phyloP scores from a whole-genome alignment of 1,140 invertebrate genomes.

The Drosophila novamexicana region DNA sequence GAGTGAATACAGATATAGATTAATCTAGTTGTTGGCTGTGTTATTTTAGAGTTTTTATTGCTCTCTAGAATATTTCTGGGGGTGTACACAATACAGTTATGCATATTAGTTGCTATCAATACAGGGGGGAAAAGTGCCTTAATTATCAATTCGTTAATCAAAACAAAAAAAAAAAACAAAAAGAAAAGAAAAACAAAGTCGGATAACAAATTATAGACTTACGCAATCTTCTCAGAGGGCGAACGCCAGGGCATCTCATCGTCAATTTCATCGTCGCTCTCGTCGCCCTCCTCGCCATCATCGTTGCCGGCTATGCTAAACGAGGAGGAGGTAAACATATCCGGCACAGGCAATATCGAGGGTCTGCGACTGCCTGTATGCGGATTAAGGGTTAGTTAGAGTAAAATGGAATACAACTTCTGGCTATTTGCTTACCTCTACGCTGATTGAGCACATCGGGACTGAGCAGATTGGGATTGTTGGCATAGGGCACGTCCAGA shows the following conservation, averaged over 20 bases:
- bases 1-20: slow-evolving; percentile 6
- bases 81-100: slow-evolving; percentile 44
- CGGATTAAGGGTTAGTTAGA: background rate
- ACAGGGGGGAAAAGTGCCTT: slow-evolving; percentile 54
- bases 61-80: slow-evolving; percentile 14
- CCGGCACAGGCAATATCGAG: slow-evolving; percentile 94
- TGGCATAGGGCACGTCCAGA: slow-evolving; percentile 90
- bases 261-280: slow-evolving; percentile 94
- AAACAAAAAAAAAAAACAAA: slow-evolving; percentile 1
- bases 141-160: slow-evolving; percentile 29
- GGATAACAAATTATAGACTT: slow-evolving; percentile 85
- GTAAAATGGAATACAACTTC: too few relatives aligned
- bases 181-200: background rate
- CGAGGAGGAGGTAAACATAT: slow-evolving; percentile 92
- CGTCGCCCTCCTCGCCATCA: slow-evolving; percentile 90
- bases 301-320: slow-evolving; percentile 90
- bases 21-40: slow-evolving; percentile 7
- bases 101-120: slow-evolving; percentile 33
- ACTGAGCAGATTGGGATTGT: slow-evolving; percentile 92
- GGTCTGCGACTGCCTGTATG: slow-evolving; percentile 90
- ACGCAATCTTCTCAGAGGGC: slow-evolving; percentile 95
- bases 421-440: slow-evolving; percentile 86
- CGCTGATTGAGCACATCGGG: slow-evolving; percentile 91
- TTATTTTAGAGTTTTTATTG: slow-evolving; percentile 13
- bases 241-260: slow-evolving; percentile 95